These are phyloP conservation scores for Calliopum simillimum DNA, from an alignment of 2,888 invertebrate species.

Conservation along the genomic window DNA sequence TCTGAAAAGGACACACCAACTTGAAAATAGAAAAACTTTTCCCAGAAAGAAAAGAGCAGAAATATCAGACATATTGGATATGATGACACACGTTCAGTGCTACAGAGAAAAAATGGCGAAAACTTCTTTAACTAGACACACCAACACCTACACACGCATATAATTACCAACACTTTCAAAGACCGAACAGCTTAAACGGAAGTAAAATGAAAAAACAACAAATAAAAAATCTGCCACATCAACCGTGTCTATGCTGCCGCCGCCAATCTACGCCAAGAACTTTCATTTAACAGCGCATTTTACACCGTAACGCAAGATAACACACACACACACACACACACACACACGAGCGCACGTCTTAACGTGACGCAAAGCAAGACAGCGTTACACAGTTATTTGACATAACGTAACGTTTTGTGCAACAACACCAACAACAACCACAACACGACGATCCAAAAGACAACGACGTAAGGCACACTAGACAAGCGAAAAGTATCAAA, in stretches of 20 bases:
- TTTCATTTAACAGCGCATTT: slow-evolving; percentile 24
- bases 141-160: not conserved
- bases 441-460: not conserved
- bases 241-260: not conserved
- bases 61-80: not conserved
- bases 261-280: not conserved
- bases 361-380: not conserved
- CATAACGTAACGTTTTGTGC: not conserved
- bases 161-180: not conserved
- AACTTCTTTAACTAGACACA: not conserved
- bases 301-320: slow-evolving; percentile 13
- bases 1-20: no score
- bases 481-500: slow-evolving; percentile 28
- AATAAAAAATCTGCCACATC: not conserved
- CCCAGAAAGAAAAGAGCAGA: not conserved
- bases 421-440: no score
- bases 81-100: not conserved
- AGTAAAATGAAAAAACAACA: no score
- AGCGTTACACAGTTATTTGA: not conserved
- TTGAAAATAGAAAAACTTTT: no score
- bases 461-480: not conserved
- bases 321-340: not conserved
- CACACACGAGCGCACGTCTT: not conserved
- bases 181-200: not conserved
- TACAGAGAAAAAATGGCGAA: not conserved